These are phyloP conservation scores for Suricata suricatta DNA, from an alignment of 2,113 vertebrate genomes.

Conservation along the genomic window DNA sequence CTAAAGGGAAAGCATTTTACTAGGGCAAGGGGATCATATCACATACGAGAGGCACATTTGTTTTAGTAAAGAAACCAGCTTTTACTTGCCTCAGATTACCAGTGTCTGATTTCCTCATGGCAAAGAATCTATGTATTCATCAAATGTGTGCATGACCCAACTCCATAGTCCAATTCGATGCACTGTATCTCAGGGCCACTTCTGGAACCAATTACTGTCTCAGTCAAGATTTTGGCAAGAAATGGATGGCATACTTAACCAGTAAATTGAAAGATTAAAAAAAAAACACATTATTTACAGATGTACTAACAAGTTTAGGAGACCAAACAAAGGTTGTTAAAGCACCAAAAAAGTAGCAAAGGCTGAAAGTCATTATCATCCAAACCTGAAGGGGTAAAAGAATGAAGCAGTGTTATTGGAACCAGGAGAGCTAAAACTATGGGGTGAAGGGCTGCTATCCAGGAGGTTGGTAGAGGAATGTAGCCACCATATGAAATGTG, in stretches of 20 bases:
- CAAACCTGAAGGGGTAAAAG: not conserved
- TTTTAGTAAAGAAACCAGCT: not conserved
- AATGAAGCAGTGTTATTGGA: not conserved
- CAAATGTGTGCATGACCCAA: not conserved
- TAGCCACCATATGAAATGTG: not conserved
- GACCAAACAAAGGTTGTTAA: not conserved
- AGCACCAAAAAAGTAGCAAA: not conserved
- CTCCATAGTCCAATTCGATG: not conserved
- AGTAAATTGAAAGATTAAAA: not conserved
- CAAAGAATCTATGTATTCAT: not conserved
- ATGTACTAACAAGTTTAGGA: not conserved
- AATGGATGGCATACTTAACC: not conserved
- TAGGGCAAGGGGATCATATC: not conserved
- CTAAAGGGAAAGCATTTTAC: constrained; percentile 38
- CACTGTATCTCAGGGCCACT: not conserved
- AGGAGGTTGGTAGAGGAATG: not conserved
- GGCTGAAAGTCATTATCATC: not conserved
- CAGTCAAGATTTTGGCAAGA: not conserved
- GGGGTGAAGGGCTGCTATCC: not conserved
- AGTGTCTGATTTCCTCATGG: not conserved
- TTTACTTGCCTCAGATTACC: not conserved
- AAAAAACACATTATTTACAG: not conserved
- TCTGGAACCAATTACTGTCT: not conserved
- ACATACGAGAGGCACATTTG: constrained; percentile 5
- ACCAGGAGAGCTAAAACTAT: not conserved